A percentile compares a stretch with the other conserved stretches of the same genome.
Conservation (phyloP, 2,113 vertebrate genomes). For the Odocoileus hemionus region DNA sequence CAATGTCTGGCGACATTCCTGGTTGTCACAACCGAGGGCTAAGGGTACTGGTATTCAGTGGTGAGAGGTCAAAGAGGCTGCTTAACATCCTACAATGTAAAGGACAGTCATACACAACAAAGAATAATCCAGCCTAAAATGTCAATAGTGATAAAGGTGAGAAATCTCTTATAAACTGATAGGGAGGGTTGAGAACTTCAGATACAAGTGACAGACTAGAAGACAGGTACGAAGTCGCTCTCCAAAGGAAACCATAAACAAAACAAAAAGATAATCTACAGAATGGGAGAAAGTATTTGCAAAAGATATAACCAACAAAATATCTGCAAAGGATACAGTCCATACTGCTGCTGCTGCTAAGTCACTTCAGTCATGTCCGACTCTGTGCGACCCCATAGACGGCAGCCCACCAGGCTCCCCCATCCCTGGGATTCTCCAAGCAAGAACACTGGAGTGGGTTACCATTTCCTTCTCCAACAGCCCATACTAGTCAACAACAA, state of each 20-base stretch:
- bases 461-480: background rate
- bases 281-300: background rate
- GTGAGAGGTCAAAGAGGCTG: background rate
- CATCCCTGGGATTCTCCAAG: too few relatives aligned
- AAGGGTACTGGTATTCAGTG: background rate
- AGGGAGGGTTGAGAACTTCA: background rate
- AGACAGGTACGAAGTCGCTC: background rate
- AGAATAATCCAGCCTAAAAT: background rate
- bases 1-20: background rate
- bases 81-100: background rate
- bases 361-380: too few relatives aligned
- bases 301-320: background rate
- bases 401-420: too few relatives aligned
- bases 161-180: background rate
- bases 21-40: background rate
- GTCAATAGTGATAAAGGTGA: background rate
- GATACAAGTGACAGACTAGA: background rate
- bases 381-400: too few relatives aligned
- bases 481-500: background rate
- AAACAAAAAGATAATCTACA: background rate
- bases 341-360: background rate
- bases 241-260: background rate
- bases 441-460: too few relatives aligned
- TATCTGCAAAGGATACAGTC: background rate
- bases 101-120: background rate